Evolutionary conservation across 2,797 vertebrate genomes (phyloP).

Genomic region (Parauchenoglanis ngamensis): DNA sequence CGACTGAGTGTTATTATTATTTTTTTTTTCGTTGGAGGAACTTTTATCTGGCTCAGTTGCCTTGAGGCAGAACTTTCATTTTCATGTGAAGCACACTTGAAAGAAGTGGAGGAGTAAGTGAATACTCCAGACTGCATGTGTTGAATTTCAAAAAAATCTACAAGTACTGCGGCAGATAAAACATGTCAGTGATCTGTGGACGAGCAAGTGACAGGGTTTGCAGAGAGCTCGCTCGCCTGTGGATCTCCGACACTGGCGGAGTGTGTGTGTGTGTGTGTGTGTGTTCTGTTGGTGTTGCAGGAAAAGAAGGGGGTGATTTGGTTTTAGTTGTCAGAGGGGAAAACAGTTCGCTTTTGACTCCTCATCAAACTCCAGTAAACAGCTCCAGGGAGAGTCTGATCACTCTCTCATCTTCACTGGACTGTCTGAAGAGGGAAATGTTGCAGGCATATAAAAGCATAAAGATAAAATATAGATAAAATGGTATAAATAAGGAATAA

Average conservation of each 20-base stretch:
- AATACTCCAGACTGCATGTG: slow-evolving; percentile 69
- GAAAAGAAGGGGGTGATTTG: slow-evolving; percentile 31
- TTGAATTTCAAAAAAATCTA: slow-evolving; percentile 62
- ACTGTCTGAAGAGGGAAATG: slow-evolving; percentile 51
- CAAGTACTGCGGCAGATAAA: slow-evolving; percentile 57
- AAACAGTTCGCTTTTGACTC: slow-evolving; percentile 55
- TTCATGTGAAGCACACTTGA: slow-evolving; percentile 71
- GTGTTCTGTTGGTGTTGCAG: slow-evolving; percentile 30
- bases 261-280: background rate
- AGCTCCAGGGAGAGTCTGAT: slow-evolving; percentile 55
- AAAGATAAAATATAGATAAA: slow-evolving; percentile 46
- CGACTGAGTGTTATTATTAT: slow-evolving; percentile 37
- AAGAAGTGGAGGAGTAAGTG: slow-evolving; percentile 75
- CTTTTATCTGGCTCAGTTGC: slow-evolving; percentile 65
- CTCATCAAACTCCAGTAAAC: slow-evolving; percentile 60
- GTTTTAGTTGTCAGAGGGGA: slow-evolving; percentile 52
- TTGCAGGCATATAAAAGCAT: slow-evolving; percentile 52
- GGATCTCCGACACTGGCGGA: slow-evolving; percentile 33
- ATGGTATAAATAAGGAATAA: slow-evolving; percentile 3
- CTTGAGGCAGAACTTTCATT: slow-evolving; percentile 75
- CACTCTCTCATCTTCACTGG: slow-evolving; percentile 52
- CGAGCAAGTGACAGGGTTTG: slow-evolving; percentile 44
- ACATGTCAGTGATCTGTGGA: slow-evolving; percentile 45
- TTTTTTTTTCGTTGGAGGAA: slow-evolving; percentile 44
- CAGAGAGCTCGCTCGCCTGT: slow-evolving; percentile 17